Percentiles rank a stretch among this genome's conserved stretches.
Conservation (phyloP, 1,140 invertebrate genomes). For the Diabrotica undecimpunctata region DNA sequence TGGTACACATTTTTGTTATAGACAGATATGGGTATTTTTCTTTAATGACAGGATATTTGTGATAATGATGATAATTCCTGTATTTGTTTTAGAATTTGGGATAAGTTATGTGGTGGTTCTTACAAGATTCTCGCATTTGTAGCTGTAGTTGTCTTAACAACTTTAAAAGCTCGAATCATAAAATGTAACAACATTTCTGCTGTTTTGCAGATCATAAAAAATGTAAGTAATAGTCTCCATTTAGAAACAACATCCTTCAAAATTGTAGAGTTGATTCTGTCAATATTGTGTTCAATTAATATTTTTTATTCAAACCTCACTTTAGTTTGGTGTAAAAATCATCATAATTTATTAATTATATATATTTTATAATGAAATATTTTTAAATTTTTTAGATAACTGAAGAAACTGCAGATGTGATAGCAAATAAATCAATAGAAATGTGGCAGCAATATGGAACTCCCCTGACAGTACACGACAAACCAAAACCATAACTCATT, state of each 20-base stretch:
- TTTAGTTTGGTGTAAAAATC: too few species aligned
- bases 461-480: constrained; percentile 41
- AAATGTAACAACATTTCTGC: constrained; percentile 57
- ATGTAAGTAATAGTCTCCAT: constrained; percentile 51
- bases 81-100: constrained; percentile 70
- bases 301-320: too few species aligned
- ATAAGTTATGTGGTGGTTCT: constrained; percentile 81
- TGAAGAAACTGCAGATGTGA: constrained; percentile 69
- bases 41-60: too few species aligned
- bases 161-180: constrained; percentile 62
- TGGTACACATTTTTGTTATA: too few species aligned
- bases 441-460: constrained; percentile 65
- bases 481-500: constrained; percentile 32
- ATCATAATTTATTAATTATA: too few species aligned
- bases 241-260: too few species aligned
- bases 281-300: too few species aligned
- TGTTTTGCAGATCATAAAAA: constrained; percentile 60
- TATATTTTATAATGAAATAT: too few species aligned
- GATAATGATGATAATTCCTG: too few species aligned
- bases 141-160: constrained; percentile 68
- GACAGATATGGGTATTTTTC: too few species aligned
- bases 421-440: constrained; percentile 76
- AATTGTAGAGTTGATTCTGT: too few species aligned
- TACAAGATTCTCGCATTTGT: constrained; percentile 77
- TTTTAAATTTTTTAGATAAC: constrained; percentile 58